Conservation (phyloP, 2,113 vertebrate genomes). For the Hippocampus guttulatus region DNA sequence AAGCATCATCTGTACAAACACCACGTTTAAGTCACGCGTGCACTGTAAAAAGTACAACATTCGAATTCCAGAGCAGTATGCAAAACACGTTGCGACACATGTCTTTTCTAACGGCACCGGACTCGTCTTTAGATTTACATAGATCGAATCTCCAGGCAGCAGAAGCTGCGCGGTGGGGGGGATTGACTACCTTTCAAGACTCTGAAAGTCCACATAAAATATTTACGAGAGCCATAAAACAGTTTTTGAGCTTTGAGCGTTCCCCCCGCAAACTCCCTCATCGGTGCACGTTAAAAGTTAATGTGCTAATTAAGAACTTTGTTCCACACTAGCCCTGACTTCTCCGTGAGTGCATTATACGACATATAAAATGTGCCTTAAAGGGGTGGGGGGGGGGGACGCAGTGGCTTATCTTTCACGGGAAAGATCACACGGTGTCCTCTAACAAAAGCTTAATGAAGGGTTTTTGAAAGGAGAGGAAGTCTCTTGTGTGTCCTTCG, state of each 20-base stretch:
- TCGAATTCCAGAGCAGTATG: background rate
- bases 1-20: slow-evolving; percentile 56
- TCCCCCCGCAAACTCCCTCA: background rate
- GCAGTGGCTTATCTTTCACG: background rate
- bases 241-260: slow-evolving; percentile 19
- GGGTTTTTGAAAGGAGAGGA: slow-evolving; percentile 41
- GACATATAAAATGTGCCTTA: background rate
- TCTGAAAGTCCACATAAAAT: slow-evolving; percentile 32
- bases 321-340: background rate
- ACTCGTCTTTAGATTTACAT: too few species aligned
- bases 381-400: background rate
- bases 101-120: too few species aligned
- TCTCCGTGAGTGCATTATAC: background rate
- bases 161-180: background rate
- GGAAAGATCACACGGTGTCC: background rate
- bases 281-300: background rate
- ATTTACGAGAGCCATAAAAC: slow-evolving; percentile 37
- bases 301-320: slow-evolving; percentile 23
- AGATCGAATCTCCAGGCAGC: too few species aligned
- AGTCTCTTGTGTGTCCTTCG: slow-evolving; percentile 28
- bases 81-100: background rate
- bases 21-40: slow-evolving; percentile 19
- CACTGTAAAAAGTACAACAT: background rate
- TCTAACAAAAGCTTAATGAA: slow-evolving; percentile 44
- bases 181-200: slow-evolving; percentile 5